Base-by-base conservation (phyloP, 2,797 vertebrate species). In the Pipistrellus pipistrellus region DNA sequence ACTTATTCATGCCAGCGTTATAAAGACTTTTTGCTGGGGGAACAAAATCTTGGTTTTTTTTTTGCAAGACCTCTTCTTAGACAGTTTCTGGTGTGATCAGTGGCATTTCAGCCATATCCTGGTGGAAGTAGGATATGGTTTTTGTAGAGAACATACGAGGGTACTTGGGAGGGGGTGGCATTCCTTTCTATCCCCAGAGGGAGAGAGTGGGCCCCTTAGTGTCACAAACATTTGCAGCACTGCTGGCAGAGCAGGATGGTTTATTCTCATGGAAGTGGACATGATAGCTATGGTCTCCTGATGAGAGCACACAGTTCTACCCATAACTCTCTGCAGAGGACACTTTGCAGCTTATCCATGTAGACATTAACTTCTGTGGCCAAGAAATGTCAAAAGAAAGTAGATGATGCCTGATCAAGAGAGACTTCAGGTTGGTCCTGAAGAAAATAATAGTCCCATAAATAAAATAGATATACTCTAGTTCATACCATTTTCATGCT, bases 1-100 rank as follows among this genome's bases (percentile, higher is more conserved):
- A 98, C 97, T 98, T 98, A 98, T 98, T 98, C 98, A 98, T 98
- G 98, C 95, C 94, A 81, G 72, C 0, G 46, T 96, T 98, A 96
- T 18, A 96, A 97, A 97, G 92, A 93, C 95, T 97, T 98, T 98
- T 97, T 96, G 95, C 86, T 96, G 96, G 96, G 78, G 96, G 95
- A 98, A 97, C 96, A 98, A 98, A 98, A 96, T 95, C 97, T 96
- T 97, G 95, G n/a, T n/a, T n/a, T 98, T 98, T 48, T 98, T 48
- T 97, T 97, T 96, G 96, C 93, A 95, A 96, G 93, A 86, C 57
- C 95, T 97, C 78, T 77, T 93, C 95, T 94, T 95, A 82, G 85
- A 95, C 90, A 94, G 38, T 85, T 93, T 86, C 85, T 90, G 53
- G 53, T 51, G 66, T 51, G 66, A 88, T 59, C 57, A 53, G 71